Evolutionary conservation across 2,888 invertebrate species (phyloP), one percentile per base, ranked within the genome.

Genomic region (Isoperla grammatica): DNA sequence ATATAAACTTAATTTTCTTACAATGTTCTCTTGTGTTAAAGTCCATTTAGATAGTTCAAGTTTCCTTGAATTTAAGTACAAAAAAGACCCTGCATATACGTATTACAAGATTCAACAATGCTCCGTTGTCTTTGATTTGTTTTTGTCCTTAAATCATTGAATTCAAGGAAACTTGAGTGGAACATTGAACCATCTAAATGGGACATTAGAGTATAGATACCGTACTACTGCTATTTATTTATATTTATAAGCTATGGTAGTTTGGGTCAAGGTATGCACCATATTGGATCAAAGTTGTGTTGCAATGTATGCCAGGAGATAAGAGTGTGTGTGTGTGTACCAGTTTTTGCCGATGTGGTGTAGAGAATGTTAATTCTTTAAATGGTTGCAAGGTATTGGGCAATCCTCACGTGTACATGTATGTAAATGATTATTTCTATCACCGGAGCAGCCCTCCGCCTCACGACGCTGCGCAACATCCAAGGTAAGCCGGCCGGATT

Each of bases 391-490:
- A 37, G 17, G 37, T 39, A 53, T 53, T 37, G 53, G 53, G 53
- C 53, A 53, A 53, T 53, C 53, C 53, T 53, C 15, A 50, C 17
- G 5, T 45, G 45, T 46, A 20, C 43, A 17, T 43, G 11, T 22
- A 49, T 17, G 19, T 35, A 35, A 50, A 50, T 35, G 13, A 50
- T 17, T 39, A 53, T 53, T 39, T 53, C 20, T 53, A 53, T 39
- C 53, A 53, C 53, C 23, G 53, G 53, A 39, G 53, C 53, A 53
- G 53, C 53, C 53, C 37, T 53, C 53, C 6, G 53, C 53, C 8
- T 53, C 53, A n/a, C 53, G 53, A 3, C 53, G 53, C 17, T 37
- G 17, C 53, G 17, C 20, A 13, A 53, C 53, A 15, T 53, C 53
- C 9, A 53, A 53, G 53, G 53, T 53, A 37, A 53, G 53, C 20